Evolutionary conservation across 2,888 invertebrate species (phyloP), one percentile per base, ranked within the genome.

Genomic region (Endotricha flammealis): DNA sequence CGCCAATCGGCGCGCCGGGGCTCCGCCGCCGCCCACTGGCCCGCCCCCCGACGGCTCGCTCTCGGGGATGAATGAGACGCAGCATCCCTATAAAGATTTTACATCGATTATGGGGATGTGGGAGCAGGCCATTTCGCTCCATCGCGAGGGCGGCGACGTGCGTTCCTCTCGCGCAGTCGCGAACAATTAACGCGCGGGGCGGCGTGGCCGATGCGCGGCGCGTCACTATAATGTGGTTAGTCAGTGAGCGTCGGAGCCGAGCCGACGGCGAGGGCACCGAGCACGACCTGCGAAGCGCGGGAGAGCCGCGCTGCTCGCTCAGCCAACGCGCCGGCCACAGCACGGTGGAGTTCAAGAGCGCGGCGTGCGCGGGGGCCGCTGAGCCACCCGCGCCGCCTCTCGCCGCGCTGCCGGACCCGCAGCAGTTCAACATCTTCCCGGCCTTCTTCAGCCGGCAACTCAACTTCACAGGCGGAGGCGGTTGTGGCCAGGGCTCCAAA

Each of bases 361-460:
- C 90, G 76, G 91, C 91, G 89, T 92, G 86, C 86, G 88, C 79
- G 88, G 85, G 83, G 83, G 88, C 87, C 82, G 70, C 60, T 27
- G 83, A 82, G 74, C 79, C 77, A 50, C 81, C 80, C 79, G 83
- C 78, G 81, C 81, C 78, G 77, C 79, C 83, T 61, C 90, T 88
- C 59, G 82, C 88, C 65, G 87, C 86, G 61, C 88, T 90, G 60
- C 89, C 88, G 54, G 90, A 90, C 57, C 91, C 91, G 48, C 94
- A 94, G 72, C 95, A 95, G 87, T 95, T 95, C 88, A 95, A 95
- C 88, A 95, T 95, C 65, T 95, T 95, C 81, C 95, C 95, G 60
- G 95, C 95, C 43, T 95, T 95, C 72, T 95, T 95, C 80, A 95
- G 95, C 87, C 89, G 95, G 47, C 95, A 95, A 81, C 89, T 95